Base-by-base conservation (phyloP, 2,888 invertebrate species). In the Spatulosminthurus flaviceps region DNA sequence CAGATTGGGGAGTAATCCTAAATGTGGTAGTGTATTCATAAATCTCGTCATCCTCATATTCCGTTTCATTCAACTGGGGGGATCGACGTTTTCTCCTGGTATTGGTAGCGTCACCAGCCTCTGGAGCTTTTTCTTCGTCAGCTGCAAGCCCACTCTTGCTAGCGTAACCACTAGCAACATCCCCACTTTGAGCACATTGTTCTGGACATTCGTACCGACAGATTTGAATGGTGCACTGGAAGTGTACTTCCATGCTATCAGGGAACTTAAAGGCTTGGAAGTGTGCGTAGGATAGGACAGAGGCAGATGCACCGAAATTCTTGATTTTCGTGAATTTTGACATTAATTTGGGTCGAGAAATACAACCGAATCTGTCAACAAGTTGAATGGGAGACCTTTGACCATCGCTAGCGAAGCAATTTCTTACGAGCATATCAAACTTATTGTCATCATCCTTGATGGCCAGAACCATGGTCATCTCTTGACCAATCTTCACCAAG, bases 401-500 rank as follows among this genome's bases (percentile, higher is more conserved):
- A 80, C 96, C 96, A 86, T 97, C 96, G 87, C 96, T 96, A 7
- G 96, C 96, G 88, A 96, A 94, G 87, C 96, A 97, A 86, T 96
- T 96, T 79, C 96, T 90, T 9, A 97, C 96, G 84, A 96, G 89
- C 96, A 97, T 96, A 88, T 97, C 96, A 87, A 96, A 96, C 87
- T 96, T 96, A 77, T 95, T 93, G 86, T 96, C 96, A 86, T 96
- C 96, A 85, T 96, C 96, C 88, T 96, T 96, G 86, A 96, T 96
- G 51, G 96, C 96, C 81, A 96, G 88, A 1, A 96, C 96, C 96
- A 96, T 96, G 19, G 96, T 97, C 96, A 97, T 96, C 0, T 96
- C 96, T 87, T 96, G 96, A 0, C 96, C 96, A 79, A 96, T 96
- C 89, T 96, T 96, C 0, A 96, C 96, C 72, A 97, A 89, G 0